Base-by-base conservation (phyloP, 23 tunicate genomes). In the Botrylloides violaceus region DNA sequence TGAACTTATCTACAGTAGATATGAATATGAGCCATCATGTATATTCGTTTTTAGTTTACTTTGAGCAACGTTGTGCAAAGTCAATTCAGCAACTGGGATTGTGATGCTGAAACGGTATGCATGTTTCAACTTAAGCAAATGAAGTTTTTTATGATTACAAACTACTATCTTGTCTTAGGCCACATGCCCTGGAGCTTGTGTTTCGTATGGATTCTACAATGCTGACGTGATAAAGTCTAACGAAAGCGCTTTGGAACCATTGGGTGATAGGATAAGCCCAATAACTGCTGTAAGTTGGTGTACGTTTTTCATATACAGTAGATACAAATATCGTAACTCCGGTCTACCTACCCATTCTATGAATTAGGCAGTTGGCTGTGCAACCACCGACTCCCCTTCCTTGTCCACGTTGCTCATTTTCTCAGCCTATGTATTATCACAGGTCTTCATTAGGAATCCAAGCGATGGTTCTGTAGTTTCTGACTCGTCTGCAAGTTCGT, bases 161-260 rank as follows among this genome's bases (percentile, higher is more conserved):
- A 25, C 3, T 63, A 12, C 29, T n/a, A n/a, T n/a, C n/a, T n/a
- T n/a, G n/a, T 63, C 3, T 27, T 28, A 63, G 70, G 9, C 32
- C 29, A 63, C 70, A 31, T 63, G 70, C 33, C 35, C 35, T 3
- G 70, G 70, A 63, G 70, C 70, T 29, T 63, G 70, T 28, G 35
- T 63, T 29, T 63, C 70, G 9, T 63, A 29, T 9, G 70, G 70
- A 29, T 3, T 33, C 19, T 63, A 63, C 35, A 3, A 27, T 33
- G 20, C 19, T 4, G 70, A 63, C 9, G 70, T 9, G 35, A 63
- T 63, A 29, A 31, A 63, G n/a, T 63, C 34, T 29, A 34, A 63
- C 36, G 35, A 7, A 4, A 12, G 35, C 18, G 34, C 35, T 29
- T 26, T 3, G 20, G 70, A 63, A 4, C 35, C 35, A 28, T 6